Base-by-base conservation (phyloP, 1,140 invertebrate species). In the Ips nitidus region DNA sequence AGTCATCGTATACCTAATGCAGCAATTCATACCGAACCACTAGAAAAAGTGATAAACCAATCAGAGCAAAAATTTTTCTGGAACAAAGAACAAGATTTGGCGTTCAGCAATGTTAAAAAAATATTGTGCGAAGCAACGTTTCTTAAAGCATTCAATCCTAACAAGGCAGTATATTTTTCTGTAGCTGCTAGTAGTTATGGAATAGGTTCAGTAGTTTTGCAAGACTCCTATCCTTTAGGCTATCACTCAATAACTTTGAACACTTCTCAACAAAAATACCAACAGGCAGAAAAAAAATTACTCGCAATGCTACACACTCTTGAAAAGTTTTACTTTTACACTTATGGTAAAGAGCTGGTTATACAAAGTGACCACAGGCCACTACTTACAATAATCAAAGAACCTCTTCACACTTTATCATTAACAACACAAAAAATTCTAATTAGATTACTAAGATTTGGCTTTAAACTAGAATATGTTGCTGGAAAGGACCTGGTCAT, bases 171-270 rank as follows among this genome's bases (percentile, higher is more conserved):
- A n/a, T 56, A n/a, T 4, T 22, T 56, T 37, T 37, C 7, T 39
- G 53, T 56, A 56, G 53, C 6, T 37, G 53, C 53, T n/a, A 56
- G 53, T 4, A 56, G 7, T 39, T 56, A 37, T 56, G 53, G 53
- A 2, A n/a, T 56, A 6, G 53, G 53, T 2, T 6, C 36, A 1
- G 5, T 56, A 6, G 53, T 39, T 5, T 8, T 56, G 38, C 53
- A 56, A 2, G 53, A 56, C 36, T 56, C 38, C n/a, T 37, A n/a
- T 22, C 53, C 53, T 6, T 56, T 56, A 56, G 53, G 53, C 6
- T 56, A 37, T 39, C 4, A 56, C 38, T 56, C 53, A 56, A 56
- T 37, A 37, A n/a, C 6, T 6, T 37, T 56, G 1, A 56, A 5
- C 53, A 37, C 5, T 6, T 1, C 6, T 2, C 53, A 56, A 37